Base-by-base conservation (phyloP, 2,888 invertebrate species). In the Drosophila nigritarsus region DNA sequence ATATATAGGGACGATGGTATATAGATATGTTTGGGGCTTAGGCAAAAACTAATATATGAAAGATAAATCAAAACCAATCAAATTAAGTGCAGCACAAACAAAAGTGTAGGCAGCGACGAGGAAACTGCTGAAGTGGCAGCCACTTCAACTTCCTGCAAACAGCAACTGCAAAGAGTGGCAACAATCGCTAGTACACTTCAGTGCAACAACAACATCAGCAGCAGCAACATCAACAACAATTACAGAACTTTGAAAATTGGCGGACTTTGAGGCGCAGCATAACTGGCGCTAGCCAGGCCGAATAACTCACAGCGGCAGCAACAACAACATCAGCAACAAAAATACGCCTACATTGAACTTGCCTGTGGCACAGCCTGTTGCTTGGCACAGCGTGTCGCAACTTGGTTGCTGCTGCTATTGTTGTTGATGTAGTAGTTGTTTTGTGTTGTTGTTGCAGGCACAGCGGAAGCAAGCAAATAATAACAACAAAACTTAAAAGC, bases 1-100 rank as follows among this genome's bases (percentile, higher is more conserved):
- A 51, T 30, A 40, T 53, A 59, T 38, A 38, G 18, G 32, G 9
- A 24, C 38, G 32, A 53, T 75, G 15, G 36, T 24, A 56, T 27
- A 51, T 38, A 64, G 42, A 62, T 54, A 45, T 3, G 20, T 13
- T 49, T 32, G 51, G 27, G 29, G 18, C 24, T 38, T 36, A 36
- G 45, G 30, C 34, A 59, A 58, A 50, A 50, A 58, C 56, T 50
- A 34, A 60, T 67, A 65, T 81, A 50, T 66, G 68, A 65, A 79
- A 83, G 80, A 80, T 88, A 84, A 90, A 90, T 87, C 88, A 90
- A 90, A 90, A 82, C 81, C 83, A 90, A 90, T 90, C 88, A 90
- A 90, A 88, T 89, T 85, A 88, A 89, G 84, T 76, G 73, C 90
- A 84, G 70, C 56, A 69, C 72, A 70, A 78, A 77, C 74, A 89